These are phyloP conservation scores for Cetonia aurata DNA, from an alignment of 2,888 invertebrate genomes.

Conservation along the genomic window DNA sequence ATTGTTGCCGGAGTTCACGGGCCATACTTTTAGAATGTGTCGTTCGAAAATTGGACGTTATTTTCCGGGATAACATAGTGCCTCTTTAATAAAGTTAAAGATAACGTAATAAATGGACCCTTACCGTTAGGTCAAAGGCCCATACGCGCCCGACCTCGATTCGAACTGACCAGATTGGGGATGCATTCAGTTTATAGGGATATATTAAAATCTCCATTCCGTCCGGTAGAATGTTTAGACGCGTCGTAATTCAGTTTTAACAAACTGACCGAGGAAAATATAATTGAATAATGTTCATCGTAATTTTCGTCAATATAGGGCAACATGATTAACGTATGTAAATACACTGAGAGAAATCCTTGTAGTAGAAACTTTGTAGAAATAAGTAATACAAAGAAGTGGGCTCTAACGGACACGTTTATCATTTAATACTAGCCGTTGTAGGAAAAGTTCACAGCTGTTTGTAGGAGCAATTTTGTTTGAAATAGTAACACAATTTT, in stretches of 20 bases:
- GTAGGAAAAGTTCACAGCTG: no score
- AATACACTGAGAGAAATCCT: no score
- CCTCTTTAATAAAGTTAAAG: constrained; percentile 28
- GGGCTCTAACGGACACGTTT: no score
- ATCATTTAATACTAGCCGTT: no score
- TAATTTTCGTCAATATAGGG: background rate
- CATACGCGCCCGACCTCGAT: background rate
- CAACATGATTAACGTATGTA: no score
- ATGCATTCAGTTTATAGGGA: constrained; percentile 9
- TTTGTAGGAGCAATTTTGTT: no score
- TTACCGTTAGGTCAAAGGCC: background rate
- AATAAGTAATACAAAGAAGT: no score
- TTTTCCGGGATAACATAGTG: constrained; percentile 9
- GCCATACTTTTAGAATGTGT: background rate
- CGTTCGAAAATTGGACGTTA: constrained; percentile 6
- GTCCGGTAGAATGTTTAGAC: background rate
- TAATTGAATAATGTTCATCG: background rate
- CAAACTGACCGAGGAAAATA: background rate
- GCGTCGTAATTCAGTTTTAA: background rate
- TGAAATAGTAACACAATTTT: no score
- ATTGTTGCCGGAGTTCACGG: no score
- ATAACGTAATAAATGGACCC: constrained; percentile 23
- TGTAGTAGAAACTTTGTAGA: no score
- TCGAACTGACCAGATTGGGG: background rate
- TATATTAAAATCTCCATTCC: constrained; percentile 9